phyloP scores from a whole-genome alignment of 2,113 vertebrate species.

The Craseonycteris thonglongyai region DNA sequence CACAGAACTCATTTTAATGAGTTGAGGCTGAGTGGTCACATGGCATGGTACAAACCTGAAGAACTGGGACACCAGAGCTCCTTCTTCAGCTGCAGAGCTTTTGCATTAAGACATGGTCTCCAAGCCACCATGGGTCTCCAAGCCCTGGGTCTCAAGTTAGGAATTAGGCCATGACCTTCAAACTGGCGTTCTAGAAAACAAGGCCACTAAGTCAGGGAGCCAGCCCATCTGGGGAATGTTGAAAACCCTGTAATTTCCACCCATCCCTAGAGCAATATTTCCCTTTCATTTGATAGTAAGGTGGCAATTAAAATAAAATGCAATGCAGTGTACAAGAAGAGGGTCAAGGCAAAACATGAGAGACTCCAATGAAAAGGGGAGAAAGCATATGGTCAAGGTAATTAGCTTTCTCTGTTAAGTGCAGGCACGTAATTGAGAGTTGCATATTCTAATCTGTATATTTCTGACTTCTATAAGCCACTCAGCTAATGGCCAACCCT shows the following conservation, averaged over 20 bases:
- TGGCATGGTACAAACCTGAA: background rate
- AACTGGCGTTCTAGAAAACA: constrained; percentile 26
- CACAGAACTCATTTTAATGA: background rate
- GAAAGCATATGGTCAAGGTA: background rate
- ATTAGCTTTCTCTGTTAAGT: constrained; percentile 39
- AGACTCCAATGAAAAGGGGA: constrained; percentile 11
- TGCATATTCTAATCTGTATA: background rate
- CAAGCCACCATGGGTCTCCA: background rate
- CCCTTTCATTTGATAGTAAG: constrained; percentile 63
- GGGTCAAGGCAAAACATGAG: constrained; percentile 22
- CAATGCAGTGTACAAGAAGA: background rate
- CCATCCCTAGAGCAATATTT: constrained; percentile 46
- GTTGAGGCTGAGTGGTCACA: background rate
- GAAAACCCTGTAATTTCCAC: constrained; percentile 64
- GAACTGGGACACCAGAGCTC: background rate
- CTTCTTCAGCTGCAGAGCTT: background rate
- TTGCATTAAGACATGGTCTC: background rate
- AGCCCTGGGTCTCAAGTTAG: background rate
- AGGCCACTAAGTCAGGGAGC: background rate
- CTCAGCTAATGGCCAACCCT: background rate
- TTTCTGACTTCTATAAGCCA: constrained; percentile 33
- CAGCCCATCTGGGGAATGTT: constrained; percentile 41
- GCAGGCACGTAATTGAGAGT: constrained; percentile 13
- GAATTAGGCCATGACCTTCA: background rate
- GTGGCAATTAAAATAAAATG: constrained; percentile 66